Conservation (phyloP, 2,888 invertebrate species). For the Julus scandinavius region DNA sequence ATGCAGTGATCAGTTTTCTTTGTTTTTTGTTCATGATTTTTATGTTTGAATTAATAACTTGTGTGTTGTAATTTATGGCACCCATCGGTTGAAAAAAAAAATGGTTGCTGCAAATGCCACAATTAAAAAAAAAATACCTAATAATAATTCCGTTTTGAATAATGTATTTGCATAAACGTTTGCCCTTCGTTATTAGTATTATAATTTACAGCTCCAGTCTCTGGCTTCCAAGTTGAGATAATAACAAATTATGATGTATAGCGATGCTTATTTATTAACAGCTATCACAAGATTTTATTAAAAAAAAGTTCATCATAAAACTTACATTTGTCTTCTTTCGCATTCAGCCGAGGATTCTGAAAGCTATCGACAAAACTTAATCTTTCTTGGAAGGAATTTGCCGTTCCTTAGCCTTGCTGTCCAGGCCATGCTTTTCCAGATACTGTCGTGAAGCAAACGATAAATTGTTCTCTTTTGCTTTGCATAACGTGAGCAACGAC, state of each 20-base stretch:
- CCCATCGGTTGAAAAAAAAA: constrained; percentile 23
- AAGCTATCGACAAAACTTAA: background rate
- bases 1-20: constrained; percentile 44
- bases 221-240: constrained; percentile 43
- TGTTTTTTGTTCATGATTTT: constrained; percentile 47
- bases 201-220: constrained; percentile 46
- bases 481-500: background rate
- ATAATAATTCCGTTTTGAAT: constrained; percentile 44
- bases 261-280: constrained; percentile 55
- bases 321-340: background rate
- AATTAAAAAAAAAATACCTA: constrained; percentile 44
- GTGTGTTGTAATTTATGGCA: constrained; percentile 47
- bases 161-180: constrained; percentile 44
- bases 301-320: constrained; percentile 53
- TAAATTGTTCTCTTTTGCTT: background rate
- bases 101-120: constrained; percentile 51
- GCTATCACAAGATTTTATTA: constrained; percentile 53
- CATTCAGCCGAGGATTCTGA: background rate
- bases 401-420: background rate
- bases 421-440: constrained; percentile 18
- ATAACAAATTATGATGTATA: constrained; percentile 48
- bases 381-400: background rate
- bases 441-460: constrained; percentile 49
- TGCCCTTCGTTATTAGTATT: constrained; percentile 3
- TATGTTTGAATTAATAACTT: constrained; percentile 44